These are phyloP conservation scores for Amiota communis DNA, from an alignment of 2,888 invertebrate genomes.

Conservation along the genomic window DNA sequence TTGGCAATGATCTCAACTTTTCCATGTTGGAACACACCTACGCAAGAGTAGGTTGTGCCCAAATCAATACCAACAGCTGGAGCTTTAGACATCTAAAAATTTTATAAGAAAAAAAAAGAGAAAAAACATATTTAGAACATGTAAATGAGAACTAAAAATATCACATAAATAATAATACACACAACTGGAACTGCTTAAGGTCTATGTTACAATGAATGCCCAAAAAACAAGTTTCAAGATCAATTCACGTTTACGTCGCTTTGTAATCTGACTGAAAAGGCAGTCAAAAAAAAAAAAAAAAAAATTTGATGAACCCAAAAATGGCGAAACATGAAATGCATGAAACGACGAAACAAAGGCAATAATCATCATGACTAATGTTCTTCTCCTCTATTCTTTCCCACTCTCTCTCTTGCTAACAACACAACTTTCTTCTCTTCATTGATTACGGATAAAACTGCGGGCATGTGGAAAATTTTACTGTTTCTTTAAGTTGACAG, in stretches of 20 bases:
- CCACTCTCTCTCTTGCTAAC: too few relatives aligned
- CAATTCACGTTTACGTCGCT: background rate
- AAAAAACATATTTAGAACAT: constrained; percentile 23
- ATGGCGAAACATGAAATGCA: constrained; percentile 44
- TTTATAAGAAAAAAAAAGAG: constrained; percentile 32
- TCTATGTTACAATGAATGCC: background rate
- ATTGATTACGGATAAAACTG: too few relatives aligned
- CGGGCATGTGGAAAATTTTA: too few relatives aligned
- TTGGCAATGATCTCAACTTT: constrained; percentile 93
- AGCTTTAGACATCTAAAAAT: constrained; percentile 75
- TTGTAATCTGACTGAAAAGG: background rate
- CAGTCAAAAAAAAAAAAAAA: constrained; percentile 38
- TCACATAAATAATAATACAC: background rate
- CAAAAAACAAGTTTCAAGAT: background rate
- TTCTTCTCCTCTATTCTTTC: background rate
- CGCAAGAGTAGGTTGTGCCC: constrained; percentile 96
- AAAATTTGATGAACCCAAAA: constrained; percentile 37
- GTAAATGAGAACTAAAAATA: constrained; percentile 4
- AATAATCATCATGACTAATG: background rate
- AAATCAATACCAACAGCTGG: constrained; percentile 96
- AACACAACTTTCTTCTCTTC: too few relatives aligned
- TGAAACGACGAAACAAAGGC: constrained; percentile 25
- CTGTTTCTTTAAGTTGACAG: background rate
- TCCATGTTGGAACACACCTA: constrained; percentile 93
- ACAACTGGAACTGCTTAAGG: background rate